Conservation (phyloP, 2,113 vertebrate species). For the Pteronura brasiliensis region DNA sequence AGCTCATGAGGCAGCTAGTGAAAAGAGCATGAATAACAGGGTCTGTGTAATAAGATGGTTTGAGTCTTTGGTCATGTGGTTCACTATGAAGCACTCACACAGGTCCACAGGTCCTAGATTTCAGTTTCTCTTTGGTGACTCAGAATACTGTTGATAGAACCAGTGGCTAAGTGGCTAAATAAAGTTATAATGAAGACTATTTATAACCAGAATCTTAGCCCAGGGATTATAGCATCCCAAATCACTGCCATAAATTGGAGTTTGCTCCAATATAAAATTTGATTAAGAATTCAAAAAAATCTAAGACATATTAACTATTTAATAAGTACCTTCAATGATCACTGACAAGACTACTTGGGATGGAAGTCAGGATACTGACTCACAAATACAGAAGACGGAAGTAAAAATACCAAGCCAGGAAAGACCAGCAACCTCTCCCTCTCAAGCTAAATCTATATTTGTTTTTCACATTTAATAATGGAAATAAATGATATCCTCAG, state of each 20-base stretch:
- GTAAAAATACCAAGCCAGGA: background rate
- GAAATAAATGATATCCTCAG: background rate
- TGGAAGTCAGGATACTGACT: background rate
- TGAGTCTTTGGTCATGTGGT: background rate
- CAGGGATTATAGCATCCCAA: background rate
- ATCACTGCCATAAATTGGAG: background rate
- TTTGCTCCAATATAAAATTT: background rate
- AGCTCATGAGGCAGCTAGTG: background rate
- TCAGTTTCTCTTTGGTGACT: background rate
- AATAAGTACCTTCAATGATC: background rate
- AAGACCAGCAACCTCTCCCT: background rate
- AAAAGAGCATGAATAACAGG: background rate
- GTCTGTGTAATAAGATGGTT: fast-evolving
- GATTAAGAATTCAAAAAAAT: background rate
- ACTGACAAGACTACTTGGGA: background rate
- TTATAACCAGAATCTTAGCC: background rate
- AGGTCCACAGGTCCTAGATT: no score
- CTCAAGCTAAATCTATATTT: background rate
- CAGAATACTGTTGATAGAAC: background rate
- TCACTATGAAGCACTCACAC: background rate
- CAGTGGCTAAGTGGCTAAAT: background rate
- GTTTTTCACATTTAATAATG: slow-evolving; percentile 2
- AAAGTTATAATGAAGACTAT: background rate
- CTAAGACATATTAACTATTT: background rate
- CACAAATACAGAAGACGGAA: background rate